Conservation (phyloP, 2,113 vertebrate genomes). For the Lophotis ruficrista region DNA sequence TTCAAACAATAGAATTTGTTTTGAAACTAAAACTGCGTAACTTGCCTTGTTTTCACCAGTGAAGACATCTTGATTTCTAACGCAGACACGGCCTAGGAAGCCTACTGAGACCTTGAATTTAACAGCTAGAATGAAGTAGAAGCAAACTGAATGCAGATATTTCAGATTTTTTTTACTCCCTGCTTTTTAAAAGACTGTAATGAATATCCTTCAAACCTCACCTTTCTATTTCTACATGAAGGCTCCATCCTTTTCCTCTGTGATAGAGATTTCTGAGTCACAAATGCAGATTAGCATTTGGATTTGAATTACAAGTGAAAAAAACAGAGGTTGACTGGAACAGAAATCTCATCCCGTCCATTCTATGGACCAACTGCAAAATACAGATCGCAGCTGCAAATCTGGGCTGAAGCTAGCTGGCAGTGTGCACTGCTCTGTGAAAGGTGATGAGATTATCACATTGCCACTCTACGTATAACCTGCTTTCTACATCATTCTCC, state of each 20-base stretch:
- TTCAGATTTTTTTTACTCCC: not conserved
- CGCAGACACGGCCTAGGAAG: not conserved
- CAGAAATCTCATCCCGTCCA: not conserved
- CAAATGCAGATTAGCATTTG: conserved; percentile 50
- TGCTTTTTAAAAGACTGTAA: not conserved
- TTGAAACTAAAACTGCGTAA: not conserved
- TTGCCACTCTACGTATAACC: not conserved
- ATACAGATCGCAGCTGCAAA: not conserved
- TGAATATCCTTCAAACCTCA: not conserved
- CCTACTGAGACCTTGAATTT: not conserved
- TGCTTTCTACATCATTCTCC: not conserved
- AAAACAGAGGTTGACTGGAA: conserved; percentile 2
- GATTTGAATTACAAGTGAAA: conserved; percentile 42
- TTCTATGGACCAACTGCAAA: not conserved
- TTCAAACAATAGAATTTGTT: not conserved
- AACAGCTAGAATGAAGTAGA: not conserved
- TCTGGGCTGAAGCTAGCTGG: not conserved
- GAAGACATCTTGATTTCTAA: not conserved
- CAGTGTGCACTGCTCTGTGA: not conserved
- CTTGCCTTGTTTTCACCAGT: not conserved
- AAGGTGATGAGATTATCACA: not conserved
- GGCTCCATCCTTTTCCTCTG: not conserved
- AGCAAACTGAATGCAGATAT: not conserved
- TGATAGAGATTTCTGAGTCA: conserved; percentile 50
- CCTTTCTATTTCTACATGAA: not conserved